phyloP scores from a whole-genome alignment of 2,797 vertebrate species.

The Epinephelus awoara region DNA sequence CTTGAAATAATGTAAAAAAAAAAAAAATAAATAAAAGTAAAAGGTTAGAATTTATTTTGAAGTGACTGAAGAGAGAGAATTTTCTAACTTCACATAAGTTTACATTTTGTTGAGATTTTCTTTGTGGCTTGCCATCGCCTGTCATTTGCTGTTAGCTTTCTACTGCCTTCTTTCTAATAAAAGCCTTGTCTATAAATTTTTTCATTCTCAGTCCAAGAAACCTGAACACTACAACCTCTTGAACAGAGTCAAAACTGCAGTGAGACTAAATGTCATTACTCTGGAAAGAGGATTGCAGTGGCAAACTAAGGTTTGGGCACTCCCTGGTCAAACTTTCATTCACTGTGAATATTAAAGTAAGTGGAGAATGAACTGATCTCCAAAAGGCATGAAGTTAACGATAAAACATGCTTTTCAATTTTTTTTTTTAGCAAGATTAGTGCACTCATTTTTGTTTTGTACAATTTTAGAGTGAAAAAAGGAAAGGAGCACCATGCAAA shows the following conservation, averaged over 20 bases:
- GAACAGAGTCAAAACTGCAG: slow-evolving; percentile 19
- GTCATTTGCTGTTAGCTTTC: neutral
- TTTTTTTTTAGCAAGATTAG: too few species aligned
- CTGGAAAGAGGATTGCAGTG: neutral
- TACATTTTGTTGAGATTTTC: neutral
- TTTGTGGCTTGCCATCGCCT: neutral
- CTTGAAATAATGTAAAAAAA: neutral
- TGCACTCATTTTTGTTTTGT: too few species aligned
- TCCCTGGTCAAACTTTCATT: too few species aligned
- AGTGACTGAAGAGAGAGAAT: neutral
- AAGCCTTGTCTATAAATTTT: neutral
- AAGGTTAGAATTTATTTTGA: neutral
- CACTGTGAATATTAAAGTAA: too few species aligned
- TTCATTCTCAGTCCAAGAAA: slow-evolving; percentile 3
- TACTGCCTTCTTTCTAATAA: neutral
- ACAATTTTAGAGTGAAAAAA: too few species aligned
- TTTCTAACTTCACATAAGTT: neutral
- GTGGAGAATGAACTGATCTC: too few species aligned
- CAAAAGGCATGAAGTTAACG: too few species aligned
- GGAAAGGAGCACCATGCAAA: too few species aligned
- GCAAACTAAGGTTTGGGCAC: too few species aligned
- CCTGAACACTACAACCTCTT: slow-evolving; percentile 10
- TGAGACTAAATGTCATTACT: slow-evolving; percentile 31
- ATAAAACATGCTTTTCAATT: too few species aligned
- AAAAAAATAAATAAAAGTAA: too few species aligned